phyloP scores from a whole-genome alignment of 2,113 vertebrate species.

The Eurypyga helias region DNA sequence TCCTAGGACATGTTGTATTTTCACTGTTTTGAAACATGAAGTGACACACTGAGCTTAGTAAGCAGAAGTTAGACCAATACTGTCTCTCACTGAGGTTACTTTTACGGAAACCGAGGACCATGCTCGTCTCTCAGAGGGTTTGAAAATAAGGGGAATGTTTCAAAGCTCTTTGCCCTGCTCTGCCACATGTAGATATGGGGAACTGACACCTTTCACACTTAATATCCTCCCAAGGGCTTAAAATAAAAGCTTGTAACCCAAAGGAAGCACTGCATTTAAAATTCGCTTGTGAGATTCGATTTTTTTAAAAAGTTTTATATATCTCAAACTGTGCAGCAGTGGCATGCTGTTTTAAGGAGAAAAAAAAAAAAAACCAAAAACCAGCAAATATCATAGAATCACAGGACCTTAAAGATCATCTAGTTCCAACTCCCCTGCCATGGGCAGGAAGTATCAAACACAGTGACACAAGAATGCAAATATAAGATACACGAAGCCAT shows the following conservation, averaged over 20 bases:
- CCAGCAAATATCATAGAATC: neutral
- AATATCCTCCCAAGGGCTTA: neutral
- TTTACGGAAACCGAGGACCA: neutral
- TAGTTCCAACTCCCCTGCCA: too few relatives aligned
- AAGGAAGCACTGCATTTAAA: neutral
- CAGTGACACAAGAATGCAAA: neutral
- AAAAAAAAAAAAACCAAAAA: rapidly evolving
- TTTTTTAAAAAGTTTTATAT: neutral
- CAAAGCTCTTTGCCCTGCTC: neutral
- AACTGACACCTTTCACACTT: neutral
- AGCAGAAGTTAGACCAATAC: neutral
- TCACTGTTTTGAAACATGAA: neutral
- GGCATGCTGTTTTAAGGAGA: neutral
- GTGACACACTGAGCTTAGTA: neutral
- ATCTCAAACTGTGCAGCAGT: neutral
- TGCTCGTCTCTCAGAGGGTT: neutral
- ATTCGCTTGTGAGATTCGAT: neutral
- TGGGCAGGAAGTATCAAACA: neutral
- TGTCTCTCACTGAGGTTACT: neutral
- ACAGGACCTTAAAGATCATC: too few relatives aligned
- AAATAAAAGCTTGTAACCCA: neutral
- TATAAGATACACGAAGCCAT: neutral
- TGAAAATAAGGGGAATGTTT: neutral
- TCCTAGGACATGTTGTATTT: neutral
- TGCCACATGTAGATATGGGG: neutral